Evolutionary conservation across 1,140 invertebrate species (phyloP), one percentile per base, ranked within the genome.

Genomic region (Cydia pomonella): DNA sequence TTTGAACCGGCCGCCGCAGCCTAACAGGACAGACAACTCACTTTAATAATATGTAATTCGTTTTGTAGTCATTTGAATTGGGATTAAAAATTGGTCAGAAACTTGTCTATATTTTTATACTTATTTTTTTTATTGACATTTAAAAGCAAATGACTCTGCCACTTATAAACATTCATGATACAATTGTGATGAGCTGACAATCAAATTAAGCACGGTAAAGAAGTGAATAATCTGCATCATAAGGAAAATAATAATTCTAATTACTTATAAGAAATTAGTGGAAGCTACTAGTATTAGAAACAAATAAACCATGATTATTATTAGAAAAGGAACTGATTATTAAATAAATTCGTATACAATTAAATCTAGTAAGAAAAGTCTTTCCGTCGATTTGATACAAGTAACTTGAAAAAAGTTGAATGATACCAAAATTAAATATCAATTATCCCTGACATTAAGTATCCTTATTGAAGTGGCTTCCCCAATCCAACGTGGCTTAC

Each of bases 1-100:
- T 69, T 69, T 69, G 64, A 69, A 33, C 64, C 16, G 27, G 29
- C 16, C 25, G 25, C 63, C 64, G 29, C 64, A 69, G 64, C 64
- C 29, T 16, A 69, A 29, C 25, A 29, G 16, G n/a, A 38, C 64
- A 69, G 64, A 69, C 18, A 18, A 33, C 29, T 18, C 29, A 69
- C 18, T 59, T 21, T 53, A 47, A 47, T 10, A 59, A 23, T 53
- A 9, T 16, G 4, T 50, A 50, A 0, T 47, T 50, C 1, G 6
- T 50, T 18, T 50, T 50, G 2, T 50, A 5, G 1, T 1, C 9
- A 44, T 12, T 44, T 44, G 0, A 3, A 44, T 16, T 3, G 13
- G 2, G 7, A 38, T 38, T 9, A 38, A 10, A 33, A 7, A 33
- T 7, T 2, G 7, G 6, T 7, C 4, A 33, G 6, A 7, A 33